These are phyloP conservation scores for Mylabris sibirica DNA, from an alignment of 2,888 invertebrate species.

Conservation along the genomic window DNA sequence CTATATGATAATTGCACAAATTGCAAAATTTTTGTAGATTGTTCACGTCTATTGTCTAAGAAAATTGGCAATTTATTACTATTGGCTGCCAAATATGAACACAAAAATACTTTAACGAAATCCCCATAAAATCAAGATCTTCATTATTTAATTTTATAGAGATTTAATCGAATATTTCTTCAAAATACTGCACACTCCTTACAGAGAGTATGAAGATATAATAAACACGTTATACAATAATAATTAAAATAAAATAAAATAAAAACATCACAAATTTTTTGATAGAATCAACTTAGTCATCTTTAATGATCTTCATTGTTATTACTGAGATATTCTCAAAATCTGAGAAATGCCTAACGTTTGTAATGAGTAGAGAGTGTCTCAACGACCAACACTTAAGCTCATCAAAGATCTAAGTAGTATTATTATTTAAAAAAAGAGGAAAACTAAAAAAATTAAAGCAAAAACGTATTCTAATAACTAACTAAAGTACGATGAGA, in stretches of 20 bases:
- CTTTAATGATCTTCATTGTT: conserved; percentile 4
- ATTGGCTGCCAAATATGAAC: conserved; percentile 53
- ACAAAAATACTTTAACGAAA: conserved; percentile 40
- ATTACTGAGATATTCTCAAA: not conserved
- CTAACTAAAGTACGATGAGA: conserved; percentile 32
- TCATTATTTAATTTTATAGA: not conserved
- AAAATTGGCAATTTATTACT: conserved; percentile 42
- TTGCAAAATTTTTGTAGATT: conserved; percentile 30
- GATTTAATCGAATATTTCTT: not conserved
- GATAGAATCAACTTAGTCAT: conserved; percentile 1
- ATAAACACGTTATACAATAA: not conserved
- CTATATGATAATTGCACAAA: conserved; percentile 41
- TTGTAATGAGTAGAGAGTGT: not conserved
- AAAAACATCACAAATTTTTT: conserved; percentile 1
- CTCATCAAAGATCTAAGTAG: conserved; percentile 23
- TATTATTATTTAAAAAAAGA: conserved; percentile 20
- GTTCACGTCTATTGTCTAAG: conserved; percentile 31
- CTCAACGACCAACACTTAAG: not conserved
- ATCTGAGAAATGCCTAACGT: not conserved
- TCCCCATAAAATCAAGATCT: conserved; percentile 38
- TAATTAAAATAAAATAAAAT: not conserved
- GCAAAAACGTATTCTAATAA: conserved; percentile 18
- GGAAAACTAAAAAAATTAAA: conserved; percentile 23
- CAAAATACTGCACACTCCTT: not conserved
- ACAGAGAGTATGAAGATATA: not conserved